Evolutionary conservation across 2,113 vertebrate species (phyloP).

Genomic region (Cyphomyrus plagiostoma): DNA sequence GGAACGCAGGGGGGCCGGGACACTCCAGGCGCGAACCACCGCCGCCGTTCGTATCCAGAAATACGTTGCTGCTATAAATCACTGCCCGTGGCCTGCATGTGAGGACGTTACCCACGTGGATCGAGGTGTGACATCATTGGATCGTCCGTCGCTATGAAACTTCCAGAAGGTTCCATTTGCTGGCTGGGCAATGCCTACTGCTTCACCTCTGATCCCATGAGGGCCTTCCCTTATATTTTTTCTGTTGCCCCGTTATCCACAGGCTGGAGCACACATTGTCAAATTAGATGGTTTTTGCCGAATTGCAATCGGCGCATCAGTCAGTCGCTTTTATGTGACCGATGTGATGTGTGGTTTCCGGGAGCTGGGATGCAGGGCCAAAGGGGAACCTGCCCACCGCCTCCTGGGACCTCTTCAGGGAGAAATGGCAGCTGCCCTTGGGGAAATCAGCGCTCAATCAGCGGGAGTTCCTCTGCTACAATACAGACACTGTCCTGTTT

Average conservation of each 20-base stretch:
- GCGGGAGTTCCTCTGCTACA: conserved; percentile 91
- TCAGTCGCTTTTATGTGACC: conserved; percentile 37
- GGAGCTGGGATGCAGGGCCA: conserved; percentile 64
- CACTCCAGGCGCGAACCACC: background rate
- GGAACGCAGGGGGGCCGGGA: background rate
- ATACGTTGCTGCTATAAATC: background rate
- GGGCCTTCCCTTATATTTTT: conserved; percentile 25
- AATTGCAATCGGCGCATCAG: conserved; percentile 56
- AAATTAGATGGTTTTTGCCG: conserved; percentile 58
- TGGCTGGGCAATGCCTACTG: background rate
- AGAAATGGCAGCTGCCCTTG: conserved; percentile 79
- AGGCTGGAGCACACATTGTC: conserved; percentile 37
- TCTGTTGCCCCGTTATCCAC: conserved; percentile 42
- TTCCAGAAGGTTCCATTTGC: conserved; percentile 47
- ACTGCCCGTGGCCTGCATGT: background rate
- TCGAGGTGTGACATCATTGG: background rate
- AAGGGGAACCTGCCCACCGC: conserved; percentile 68
- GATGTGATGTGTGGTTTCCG: conserved; percentile 27
- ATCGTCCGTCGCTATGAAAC: background rate
- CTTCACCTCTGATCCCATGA: conserved; percentile 45
- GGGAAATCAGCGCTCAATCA: conserved; percentile 86
- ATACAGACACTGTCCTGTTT: conserved; percentile 90
- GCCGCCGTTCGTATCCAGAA: background rate
- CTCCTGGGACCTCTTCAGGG: conserved; percentile 81
- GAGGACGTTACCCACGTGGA: background rate